A percentile compares a stretch with the other conserved stretches of the same genome.
Evolutionary conservation across 2,113 vertebrate genomes (phyloP).

Genomic region (Progne subis): DNA sequence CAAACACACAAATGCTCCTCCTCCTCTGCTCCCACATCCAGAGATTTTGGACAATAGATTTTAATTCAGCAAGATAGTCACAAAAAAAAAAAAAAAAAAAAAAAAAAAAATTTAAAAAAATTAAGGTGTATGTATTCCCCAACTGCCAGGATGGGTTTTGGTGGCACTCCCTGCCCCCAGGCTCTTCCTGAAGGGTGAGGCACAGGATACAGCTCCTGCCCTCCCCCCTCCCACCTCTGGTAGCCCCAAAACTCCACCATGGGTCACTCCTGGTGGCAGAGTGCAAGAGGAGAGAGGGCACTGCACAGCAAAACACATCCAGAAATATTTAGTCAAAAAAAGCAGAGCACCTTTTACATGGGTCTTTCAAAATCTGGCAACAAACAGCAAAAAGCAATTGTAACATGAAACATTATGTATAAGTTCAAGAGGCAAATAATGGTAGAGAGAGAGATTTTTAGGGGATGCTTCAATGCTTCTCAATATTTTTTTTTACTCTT

Average conservation of each 20-base stretch:
- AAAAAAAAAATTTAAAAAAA: no score
- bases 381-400: background rate
- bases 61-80: background rate
- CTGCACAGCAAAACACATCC: background rate
- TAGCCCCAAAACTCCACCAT: background rate
- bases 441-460: background rate
- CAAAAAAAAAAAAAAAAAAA: rapidly evolving
- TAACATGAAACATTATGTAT: no score
- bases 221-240: no score
- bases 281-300: background rate
- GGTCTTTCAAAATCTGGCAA: background rate
- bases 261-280: background rate
- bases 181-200: rapidly evolving
- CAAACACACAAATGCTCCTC: background rate
- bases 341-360: rapidly evolving
- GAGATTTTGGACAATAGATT: background rate
- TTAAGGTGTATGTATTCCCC: no score
- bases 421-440: background rate
- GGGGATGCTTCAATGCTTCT: background rate
- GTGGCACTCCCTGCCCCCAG: background rate
- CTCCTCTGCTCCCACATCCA: rapidly evolving
- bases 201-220: rapidly evolving
- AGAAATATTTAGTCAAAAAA: background rate
- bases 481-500: background rate
- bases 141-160: rapidly evolving